Conservation (phyloP, 2,113 vertebrate species). For the Passer domesticus region DNA sequence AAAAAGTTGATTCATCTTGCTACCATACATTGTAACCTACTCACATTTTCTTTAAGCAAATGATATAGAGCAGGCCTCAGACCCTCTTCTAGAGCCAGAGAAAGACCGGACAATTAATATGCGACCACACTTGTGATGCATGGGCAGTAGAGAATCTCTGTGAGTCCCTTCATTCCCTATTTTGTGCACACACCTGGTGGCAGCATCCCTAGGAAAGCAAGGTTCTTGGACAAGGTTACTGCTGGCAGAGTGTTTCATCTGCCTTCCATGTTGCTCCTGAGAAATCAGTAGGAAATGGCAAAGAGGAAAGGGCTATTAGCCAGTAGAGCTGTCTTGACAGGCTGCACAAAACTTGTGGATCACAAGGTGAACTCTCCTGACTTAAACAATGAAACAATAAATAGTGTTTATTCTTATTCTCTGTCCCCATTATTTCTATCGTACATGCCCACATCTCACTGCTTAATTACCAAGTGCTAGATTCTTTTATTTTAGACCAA, state of each 20-base stretch:
- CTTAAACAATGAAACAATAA: not conserved
- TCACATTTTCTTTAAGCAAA: not conserved
- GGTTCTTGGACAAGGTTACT: not conserved
- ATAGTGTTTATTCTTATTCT: not conserved
- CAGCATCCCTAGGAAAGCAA: not conserved
- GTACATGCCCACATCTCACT: not conserved
- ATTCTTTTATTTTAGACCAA: not conserved
- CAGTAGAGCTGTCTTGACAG: not conserved
- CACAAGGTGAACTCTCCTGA: not conserved
- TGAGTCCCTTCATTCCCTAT: not conserved
- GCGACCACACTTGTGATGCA: not conserved
- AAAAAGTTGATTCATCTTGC: not conserved
- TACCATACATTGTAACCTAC: not conserved
- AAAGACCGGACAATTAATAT: not conserved
- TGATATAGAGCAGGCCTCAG: accelerated
- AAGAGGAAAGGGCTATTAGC: not conserved
- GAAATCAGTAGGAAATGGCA: not conserved
- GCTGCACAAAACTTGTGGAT: not conserved
- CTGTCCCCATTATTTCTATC: not conserved
- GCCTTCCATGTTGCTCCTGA: not conserved
- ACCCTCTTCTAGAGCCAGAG: not conserved
- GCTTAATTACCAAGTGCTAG: not conserved
- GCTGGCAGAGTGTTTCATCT: accelerated
- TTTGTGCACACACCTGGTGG: not conserved
- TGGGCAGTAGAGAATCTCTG: not conserved